A percentile compares a stretch with the other conserved stretches of the same genome.
These are phyloP conservation scores for Manacus vitellinus DNA, from an alignment of 2,113 vertebrate genomes.

Conservation along the genomic window DNA sequence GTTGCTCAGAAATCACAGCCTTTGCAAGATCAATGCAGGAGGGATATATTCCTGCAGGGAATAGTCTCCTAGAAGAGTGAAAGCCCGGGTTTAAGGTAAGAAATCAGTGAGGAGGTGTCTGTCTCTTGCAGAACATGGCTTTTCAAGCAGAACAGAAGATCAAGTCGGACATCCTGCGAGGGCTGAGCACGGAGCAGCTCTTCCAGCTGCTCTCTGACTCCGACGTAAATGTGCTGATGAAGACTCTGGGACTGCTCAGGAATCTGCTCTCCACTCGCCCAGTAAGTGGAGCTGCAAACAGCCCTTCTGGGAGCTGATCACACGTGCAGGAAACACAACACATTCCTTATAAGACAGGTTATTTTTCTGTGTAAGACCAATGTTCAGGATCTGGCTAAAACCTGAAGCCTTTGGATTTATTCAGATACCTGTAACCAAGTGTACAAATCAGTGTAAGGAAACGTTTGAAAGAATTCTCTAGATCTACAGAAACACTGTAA, in stretches of 20 bases:
- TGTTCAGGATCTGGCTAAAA: neutral
- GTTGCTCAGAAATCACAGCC: neutral
- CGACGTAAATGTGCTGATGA: slow-evolving; percentile 96
- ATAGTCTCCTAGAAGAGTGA: neutral
- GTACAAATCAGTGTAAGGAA: neutral
- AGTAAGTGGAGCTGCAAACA: slow-evolving; percentile 79
- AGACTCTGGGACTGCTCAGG: slow-evolving; percentile 94
- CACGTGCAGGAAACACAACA: neutral
- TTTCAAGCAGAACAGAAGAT: slow-evolving; percentile 99
- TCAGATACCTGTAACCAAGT: neutral
- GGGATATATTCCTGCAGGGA: neutral
- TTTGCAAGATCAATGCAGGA: neutral
- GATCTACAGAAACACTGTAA: neutral
- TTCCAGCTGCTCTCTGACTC: slow-evolving; percentile 96
- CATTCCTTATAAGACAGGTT: neutral
- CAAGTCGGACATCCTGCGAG: slow-evolving; percentile 94
- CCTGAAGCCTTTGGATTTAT: neutral
- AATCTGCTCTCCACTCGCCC: slow-evolving; percentile 95
- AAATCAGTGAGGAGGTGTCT: neutral
- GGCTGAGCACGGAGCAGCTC: slow-evolving; percentile 95
- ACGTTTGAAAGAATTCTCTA: neutral
- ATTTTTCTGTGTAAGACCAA: neutral
- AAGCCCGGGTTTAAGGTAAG: neutral
- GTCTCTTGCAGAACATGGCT: slow-evolving; percentile 91
- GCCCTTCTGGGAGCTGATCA: neutral